Base-by-base conservation (phyloP, 2,888 invertebrate species). In the Plebejus melissa region DNA sequence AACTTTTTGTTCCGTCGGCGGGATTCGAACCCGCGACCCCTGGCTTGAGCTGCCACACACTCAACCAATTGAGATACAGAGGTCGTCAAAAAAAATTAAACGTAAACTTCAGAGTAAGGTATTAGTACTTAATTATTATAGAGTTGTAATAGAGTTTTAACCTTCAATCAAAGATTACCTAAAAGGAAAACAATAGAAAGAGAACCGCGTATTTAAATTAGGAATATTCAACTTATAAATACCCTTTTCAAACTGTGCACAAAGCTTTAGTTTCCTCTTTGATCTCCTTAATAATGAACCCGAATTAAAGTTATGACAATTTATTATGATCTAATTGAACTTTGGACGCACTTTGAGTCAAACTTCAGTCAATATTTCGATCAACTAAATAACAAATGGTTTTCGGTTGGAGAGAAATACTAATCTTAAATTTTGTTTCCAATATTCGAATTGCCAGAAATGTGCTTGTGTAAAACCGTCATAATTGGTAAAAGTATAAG, bases 321-420 rank as follows among this genome's bases (percentile, higher is more conserved):
- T 71, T 71, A 41, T 72, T 72, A 1, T 72, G 54, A 72, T 54
- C 54, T 54, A 50, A 72, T 72, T 50, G 16, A 72, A 72, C 72
- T 72, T 72, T 28, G 28, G 71, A 46, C 50, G 28, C 6, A 46
- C 50, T 50, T 50, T 72, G 32, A 46, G 50, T 32, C 16, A 72
- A 72, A 13, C 16, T 54, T 72, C 54, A 54, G 16, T 72, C 54
- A 72, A 72, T 54, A 72, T 72, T 72, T 72, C 28, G 72, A 72
- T 54, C 32, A 50, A 32, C 16, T 32, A 1, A 72, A 72, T 32
- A 72, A 72, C 50, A 71, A 46, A 46, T 22, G 32, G 11, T 50
- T 50, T 50, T 72, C 16, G 13, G 72, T 54, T 72, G 50, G 54
- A 72, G 28, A 54, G 54, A 72, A 46, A 32, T 50, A 71, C 22